phyloP scores from a whole-genome alignment of 2,113 vertebrate species.

The Xiphophorus hellerii region DNA sequence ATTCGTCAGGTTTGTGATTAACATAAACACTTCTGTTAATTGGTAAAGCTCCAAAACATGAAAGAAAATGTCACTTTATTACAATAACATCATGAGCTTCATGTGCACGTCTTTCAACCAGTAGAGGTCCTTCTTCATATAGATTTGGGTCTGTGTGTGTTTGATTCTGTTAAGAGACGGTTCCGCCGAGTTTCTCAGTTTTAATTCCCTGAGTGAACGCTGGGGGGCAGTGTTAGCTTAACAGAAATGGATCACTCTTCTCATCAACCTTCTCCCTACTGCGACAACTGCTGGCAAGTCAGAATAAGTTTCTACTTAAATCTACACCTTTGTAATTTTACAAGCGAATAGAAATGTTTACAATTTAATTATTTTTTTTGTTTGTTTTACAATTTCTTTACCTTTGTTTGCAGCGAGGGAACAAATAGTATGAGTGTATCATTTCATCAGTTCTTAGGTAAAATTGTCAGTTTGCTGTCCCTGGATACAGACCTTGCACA shows the following conservation, averaged over 20 bases:
- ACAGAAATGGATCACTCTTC: neutral
- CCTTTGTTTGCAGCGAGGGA: neutral
- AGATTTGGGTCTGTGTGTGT: neutral
- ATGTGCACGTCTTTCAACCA: neutral
- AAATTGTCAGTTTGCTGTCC: neutral
- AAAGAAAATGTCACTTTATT: neutral
- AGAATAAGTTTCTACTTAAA: neutral
- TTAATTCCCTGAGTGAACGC: slow-evolving; percentile 35
- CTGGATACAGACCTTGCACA: neutral
- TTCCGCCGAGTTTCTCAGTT: neutral
- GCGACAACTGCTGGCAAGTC: neutral
- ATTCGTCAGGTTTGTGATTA: neutral
- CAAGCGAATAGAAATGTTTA: neutral
- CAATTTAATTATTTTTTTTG: too few species aligned
- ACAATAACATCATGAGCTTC: neutral
- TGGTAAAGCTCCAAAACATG: neutral
- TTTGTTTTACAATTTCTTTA: neutral
- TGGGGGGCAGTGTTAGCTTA: slow-evolving; percentile 69
- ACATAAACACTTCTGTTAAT: neutral
- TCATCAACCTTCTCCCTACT: neutral
- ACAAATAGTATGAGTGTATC: neutral
- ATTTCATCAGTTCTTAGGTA: neutral
- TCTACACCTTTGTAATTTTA: neutral
- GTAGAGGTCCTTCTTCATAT: neutral
- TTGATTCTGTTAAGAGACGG: neutral